These are phyloP conservation scores for Montifringilla adamsi DNA, from an alignment of 2,113 vertebrate genomes.

Conservation along the genomic window DNA sequence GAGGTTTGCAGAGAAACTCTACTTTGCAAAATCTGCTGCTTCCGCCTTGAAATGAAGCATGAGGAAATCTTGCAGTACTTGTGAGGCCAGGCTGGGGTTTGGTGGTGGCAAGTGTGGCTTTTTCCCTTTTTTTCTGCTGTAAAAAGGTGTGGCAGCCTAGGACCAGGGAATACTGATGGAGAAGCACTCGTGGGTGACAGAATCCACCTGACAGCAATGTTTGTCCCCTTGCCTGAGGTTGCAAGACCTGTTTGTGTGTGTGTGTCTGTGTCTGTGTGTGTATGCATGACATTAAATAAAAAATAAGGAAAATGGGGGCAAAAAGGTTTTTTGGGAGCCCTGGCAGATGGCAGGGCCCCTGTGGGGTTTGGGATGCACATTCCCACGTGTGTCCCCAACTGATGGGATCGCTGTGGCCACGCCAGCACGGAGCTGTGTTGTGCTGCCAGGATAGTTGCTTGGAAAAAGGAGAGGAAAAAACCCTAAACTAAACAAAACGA, in stretches of 20 bases:
- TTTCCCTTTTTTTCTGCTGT: neutral
- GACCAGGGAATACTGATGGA: fast-evolving
- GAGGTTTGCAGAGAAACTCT: neutral
- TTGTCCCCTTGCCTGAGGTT: neutral
- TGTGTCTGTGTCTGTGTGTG: neutral
- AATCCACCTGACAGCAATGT: fast-evolving
- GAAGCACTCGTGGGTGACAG: fast-evolving
- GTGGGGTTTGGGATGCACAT: fast-evolving
- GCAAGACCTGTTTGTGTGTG: too few species aligned
- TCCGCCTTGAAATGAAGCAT: neutral
- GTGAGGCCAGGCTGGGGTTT: neutral
- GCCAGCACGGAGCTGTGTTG: fast-evolving
- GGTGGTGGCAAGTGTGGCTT: neutral
- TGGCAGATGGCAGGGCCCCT: neutral
- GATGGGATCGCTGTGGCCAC: neutral
- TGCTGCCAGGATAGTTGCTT: neutral
- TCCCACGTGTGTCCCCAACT: fast-evolving
- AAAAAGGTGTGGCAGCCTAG: neutral
- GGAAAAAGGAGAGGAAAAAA: neutral
- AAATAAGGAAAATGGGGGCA: neutral
- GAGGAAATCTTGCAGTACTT: neutral
- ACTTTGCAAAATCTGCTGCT: neutral
- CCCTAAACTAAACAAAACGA: neutral
- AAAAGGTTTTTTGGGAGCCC: neutral
- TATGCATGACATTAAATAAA: neutral